Conservation (phyloP, 2,888 invertebrate genomes). For the Chymomyza caudatula region DNA sequence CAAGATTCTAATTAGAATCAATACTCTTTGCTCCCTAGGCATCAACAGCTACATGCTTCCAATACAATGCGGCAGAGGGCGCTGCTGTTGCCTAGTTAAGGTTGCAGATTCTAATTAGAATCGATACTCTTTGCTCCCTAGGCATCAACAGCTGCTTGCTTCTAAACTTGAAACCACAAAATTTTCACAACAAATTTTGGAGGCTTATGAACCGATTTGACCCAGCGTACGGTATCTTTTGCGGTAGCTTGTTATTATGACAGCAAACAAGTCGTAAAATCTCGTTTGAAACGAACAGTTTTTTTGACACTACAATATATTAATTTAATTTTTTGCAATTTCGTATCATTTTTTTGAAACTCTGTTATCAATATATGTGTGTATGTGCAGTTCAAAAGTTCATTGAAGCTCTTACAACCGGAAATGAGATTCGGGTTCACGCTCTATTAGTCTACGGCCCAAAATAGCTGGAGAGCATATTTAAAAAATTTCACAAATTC, state of each 20-base stretch:
- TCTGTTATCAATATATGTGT: conserved; percentile 10
- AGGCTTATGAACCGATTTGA: background rate
- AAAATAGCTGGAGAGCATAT: background rate
- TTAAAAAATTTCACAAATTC: conserved; percentile 27
- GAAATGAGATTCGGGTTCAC: conserved; percentile 2
- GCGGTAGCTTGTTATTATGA: conserved; percentile 57
- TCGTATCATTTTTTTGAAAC: conserved; percentile 6
- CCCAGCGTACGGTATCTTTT: conserved; percentile 13
- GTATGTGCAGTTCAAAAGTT: conserved; percentile 11
- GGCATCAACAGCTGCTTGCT: no score
- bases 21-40: no score
- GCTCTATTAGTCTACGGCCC: background rate
- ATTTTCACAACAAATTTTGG: background rate
- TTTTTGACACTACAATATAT: conserved; percentile 27
- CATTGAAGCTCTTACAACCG: background rate
- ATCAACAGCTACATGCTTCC: no score
- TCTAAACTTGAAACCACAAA: no score
- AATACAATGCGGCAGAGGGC: no score
- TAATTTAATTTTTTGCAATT: conserved; percentile 4
- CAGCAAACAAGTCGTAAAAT: conserved; percentile 65
- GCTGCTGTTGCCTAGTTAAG: no score
- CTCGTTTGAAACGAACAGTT: conserved; percentile 42
- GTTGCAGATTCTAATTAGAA: no score
- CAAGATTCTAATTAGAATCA: no score
- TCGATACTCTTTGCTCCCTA: no score